Evolutionary conservation across 2,113 vertebrate species (phyloP), one percentile per base, ranked within the genome.

Genomic region (Rhea americana): DNA sequence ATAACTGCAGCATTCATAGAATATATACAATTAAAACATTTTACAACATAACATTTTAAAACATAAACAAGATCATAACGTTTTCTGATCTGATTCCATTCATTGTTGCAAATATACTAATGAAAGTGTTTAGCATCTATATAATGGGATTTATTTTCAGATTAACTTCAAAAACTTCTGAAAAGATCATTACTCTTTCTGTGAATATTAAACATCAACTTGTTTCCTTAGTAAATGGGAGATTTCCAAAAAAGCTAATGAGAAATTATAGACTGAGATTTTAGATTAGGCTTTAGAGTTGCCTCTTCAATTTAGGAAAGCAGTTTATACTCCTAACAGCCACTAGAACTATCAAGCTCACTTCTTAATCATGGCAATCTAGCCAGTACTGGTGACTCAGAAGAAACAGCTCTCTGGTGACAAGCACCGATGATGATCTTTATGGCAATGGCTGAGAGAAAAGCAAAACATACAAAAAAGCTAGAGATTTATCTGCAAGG

Each of bases 331-430:
- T 94, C 61, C 77, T 86, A 88, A 90, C 48, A 70, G 89, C 73
- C 70, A 91, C 30, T 47, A 87, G 91, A 63, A 45, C 65, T 37
- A 78, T 75, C 65, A 70, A 86, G 62, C 70, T 96, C 91, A 87
- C 91, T 87, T 68, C 82, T 90, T 90, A 94, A 90, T 0, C 3
- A 89, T 70, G 90, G 50, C 88, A 93, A 88, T 61, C 74, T 66
- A 72, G 74, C 58, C 63, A 87, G 85, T 68, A 90, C 55, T 18
- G 30, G 71, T 76, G 92, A 55, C 67, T 74, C 77, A 6, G 58
- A 78, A 84, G 58, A 86, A 94, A 75, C 5, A 78, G 74, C 82
- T 94, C 94, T 94, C 90, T 86, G 56, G 80, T 90, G 88, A 91
- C 88, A 88, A 25, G 65, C 70, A 18, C 37, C 59, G 76, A 37